Percentiles rank a stretch among this genome's conserved stretches.
Conservation (phyloP, 2,888 invertebrate species). For the Brachypalpus laphriformis region DNA sequence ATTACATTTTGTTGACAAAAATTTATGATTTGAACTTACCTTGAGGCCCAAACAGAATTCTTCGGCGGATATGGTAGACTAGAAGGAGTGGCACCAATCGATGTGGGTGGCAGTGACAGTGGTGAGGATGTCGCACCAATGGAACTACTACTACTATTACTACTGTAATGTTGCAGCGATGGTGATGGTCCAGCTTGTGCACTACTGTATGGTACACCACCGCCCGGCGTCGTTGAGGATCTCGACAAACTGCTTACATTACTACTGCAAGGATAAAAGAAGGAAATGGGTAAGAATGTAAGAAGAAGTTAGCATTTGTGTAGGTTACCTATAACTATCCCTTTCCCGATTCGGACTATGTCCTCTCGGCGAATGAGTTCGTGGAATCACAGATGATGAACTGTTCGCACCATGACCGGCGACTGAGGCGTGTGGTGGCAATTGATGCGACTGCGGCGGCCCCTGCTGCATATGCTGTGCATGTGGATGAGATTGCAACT, state of each 20-base stretch:
- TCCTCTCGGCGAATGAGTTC: slow-evolving; percentile 89
- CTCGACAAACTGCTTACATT: slow-evolving; percentile 93
- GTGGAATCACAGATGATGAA: slow-evolving; percentile 83
- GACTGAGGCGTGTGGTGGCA: slow-evolving; percentile 75
- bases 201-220: slow-evolving; percentile 76
- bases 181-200: slow-evolving; percentile 79
- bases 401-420: slow-evolving; percentile 75
- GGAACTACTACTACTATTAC: slow-evolving; percentile 75
- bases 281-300: background rate
- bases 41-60: slow-evolving; percentile 76
- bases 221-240: slow-evolving; percentile 83
- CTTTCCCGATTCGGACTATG: slow-evolving; percentile 91
- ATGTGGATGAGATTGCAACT: slow-evolving; percentile 68
- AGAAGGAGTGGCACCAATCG: slow-evolving; percentile 77
- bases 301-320: background rate
- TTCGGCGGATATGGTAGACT: slow-evolving; percentile 80
- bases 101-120: slow-evolving; percentile 77
- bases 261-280: slow-evolving; percentile 85
- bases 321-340: slow-evolving; percentile 91
- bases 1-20: background rate
- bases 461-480: slow-evolving; percentile 74
- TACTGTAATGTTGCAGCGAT: slow-evolving; percentile 79
- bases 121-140: slow-evolving; percentile 80
- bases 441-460: slow-evolving; percentile 73
- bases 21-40: slow-evolving; percentile 56